These are phyloP conservation scores for Rafetus swinhoei DNA, from an alignment of 2,113 vertebrate genomes.

Conservation along the genomic window DNA sequence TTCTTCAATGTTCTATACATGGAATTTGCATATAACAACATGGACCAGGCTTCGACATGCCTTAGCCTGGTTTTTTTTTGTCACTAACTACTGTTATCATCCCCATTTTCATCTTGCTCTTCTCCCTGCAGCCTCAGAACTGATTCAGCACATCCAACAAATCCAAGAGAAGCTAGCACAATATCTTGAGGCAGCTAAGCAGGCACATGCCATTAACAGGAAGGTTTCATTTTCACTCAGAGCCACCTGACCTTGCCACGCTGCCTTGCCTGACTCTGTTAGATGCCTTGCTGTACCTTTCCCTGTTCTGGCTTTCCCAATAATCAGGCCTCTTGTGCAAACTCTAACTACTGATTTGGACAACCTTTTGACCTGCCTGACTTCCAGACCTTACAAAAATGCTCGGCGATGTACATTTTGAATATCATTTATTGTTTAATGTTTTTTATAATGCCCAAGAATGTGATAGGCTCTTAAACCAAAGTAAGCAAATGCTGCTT, in stretches of 20 bases:
- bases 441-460: conserved; percentile 14
- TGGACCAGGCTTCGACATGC: not conserved
- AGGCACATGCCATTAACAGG: not conserved
- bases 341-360: not conserved
- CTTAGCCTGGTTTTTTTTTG: not conserved
- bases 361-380: not conserved
- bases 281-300: not conserved
- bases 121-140: not conserved
- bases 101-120: not conserved
- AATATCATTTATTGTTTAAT: not conserved
- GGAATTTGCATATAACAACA: not conserved
- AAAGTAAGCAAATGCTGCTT: not conserved
- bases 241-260: not conserved
- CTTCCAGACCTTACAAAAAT: not conserved
- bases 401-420: not conserved
- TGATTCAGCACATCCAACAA: not conserved
- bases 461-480: not conserved
- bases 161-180: not conserved
- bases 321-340: not conserved
- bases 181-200: not conserved
- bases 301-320: not conserved
- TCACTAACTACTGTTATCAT: not conserved
- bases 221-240: not conserved
- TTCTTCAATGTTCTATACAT: not conserved
- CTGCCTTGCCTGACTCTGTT: not conserved